Evolutionary conservation across 2,888 invertebrate species (phyloP), one percentile per base, ranked within the genome.

Genomic region (Anticlea derivata): DNA sequence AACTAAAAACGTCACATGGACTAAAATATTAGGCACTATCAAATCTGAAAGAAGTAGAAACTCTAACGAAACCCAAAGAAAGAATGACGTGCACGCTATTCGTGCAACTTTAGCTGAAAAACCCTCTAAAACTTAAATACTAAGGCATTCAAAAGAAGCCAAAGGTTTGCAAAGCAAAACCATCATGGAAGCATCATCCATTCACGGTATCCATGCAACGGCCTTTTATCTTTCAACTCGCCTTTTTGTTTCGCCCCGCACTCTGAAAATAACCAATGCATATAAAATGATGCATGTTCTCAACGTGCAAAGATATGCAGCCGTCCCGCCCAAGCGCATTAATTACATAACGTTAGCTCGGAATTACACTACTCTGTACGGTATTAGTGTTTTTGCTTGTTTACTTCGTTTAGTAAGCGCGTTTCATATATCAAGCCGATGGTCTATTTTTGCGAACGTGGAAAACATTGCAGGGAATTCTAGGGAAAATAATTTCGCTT

Each of bases 221-320:
- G 65, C 58, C 62, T 75, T 75, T 73, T 73, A 74, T 73, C 73
- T 70, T 61, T 50, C 55, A 58, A 50, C 61, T 56, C 51, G 56
- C 60, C 50, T 65, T 72, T 70, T 70, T 71, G 66, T 70, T 68
- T 58, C 53, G 31, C 41, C 61, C 55, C 58, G 65, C 66, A 62
- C 63, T 66, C 66, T 61, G 63, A 65, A 75, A 75, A 78, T 78
- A 79, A 73, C 78, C 78, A 80, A 82, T 80, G 82, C 81, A 83
- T 83, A 80, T 70, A 78, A 78, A 83, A 82, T 84, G 79, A 83
- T 83, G 78, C 78, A 81, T 79, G 75, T 60, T 75, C 73, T 75
- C 73, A 68, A 50, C 71, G 72, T 75, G 64, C 70, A 55, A 55
- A 59, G 61, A 64, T 63, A 66, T 69, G 69, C 68, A 73, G 64